Evolutionary conservation across 2,888 invertebrate genomes (phyloP).

Genomic region (Tetrapedia diversipes): DNA sequence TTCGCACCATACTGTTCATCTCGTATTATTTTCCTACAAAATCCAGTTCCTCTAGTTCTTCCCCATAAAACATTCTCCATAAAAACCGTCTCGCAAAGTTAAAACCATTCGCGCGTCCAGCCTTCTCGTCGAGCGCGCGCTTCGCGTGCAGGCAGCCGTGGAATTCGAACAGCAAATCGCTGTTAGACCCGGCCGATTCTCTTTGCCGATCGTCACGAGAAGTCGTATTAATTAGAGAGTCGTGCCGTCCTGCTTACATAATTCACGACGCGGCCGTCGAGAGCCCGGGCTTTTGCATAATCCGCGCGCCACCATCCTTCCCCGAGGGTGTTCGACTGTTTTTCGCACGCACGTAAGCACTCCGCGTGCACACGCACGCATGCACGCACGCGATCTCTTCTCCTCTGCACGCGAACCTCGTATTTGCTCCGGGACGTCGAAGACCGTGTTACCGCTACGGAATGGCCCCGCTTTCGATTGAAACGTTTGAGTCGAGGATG

Average conservation of each 20-base stretch:
- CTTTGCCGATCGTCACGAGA: conserved; percentile 61
- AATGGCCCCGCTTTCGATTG: conserved; percentile 19
- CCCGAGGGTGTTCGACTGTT: conserved; percentile 70
- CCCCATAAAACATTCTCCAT: neutral
- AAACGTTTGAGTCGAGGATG: conserved; percentile 40
- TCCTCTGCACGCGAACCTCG: conserved; percentile 17
- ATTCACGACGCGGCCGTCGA: conserved; percentile 71
- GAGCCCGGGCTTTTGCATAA: conserved; percentile 69
- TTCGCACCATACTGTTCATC: no score
- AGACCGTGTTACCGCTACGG: conserved; percentile 4
- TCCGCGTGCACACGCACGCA: conserved; percentile 30
- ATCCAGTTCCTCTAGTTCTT: neutral
- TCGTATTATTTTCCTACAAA: neutral
- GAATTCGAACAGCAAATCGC: conserved; percentile 58
- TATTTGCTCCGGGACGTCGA: neutral
- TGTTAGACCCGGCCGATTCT: conserved; percentile 46
- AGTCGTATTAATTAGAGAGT: conserved; percentile 69
- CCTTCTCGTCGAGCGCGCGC: neutral
- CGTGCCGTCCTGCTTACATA: conserved; percentile 71
- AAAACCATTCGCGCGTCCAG: neutral
- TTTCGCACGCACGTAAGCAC: conserved; percentile 74
- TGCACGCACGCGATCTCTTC: conserved; percentile 21
- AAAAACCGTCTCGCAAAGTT: neutral
- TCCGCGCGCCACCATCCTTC: conserved; percentile 55
- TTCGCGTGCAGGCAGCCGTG: conserved; percentile 61